phyloP scores from a whole-genome alignment of 1,140 invertebrate species.

The Asobara japonica region DNA sequence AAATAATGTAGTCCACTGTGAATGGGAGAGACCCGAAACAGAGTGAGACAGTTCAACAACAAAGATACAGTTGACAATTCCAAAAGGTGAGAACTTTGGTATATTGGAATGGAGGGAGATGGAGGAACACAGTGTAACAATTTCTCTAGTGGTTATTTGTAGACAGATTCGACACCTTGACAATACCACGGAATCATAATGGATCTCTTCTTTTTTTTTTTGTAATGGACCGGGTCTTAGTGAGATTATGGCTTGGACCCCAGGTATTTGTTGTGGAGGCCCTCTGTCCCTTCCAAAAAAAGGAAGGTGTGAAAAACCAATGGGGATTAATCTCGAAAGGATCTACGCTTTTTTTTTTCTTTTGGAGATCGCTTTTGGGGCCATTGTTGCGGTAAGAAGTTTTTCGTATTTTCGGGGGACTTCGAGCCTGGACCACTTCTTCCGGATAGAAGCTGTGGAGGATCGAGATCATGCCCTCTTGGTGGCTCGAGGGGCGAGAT shows the following conservation, averaged over 20 bases:
- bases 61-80: constrained; percentile 10
- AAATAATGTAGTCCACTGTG: constrained; percentile 66
- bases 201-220: constrained; percentile 38
- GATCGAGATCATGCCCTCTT: constrained; percentile 49
- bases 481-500: constrained; percentile 49
- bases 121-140: constrained; percentile 36
- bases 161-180: constrained; percentile 65
- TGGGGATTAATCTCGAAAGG: constrained; percentile 33
- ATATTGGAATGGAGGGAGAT: constrained; percentile 14
- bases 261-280: constrained; percentile 54
- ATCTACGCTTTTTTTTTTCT: constrained; percentile 60
- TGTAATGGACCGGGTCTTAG: constrained; percentile 39
- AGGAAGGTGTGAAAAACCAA: constrained; percentile 58
- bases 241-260: constrained; percentile 53
- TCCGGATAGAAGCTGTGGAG: constrained; percentile 31
- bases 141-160: constrained; percentile 66
- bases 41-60: background rate
- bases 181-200: constrained; percentile 63
- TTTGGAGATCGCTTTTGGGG: constrained; percentile 56
- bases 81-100: background rate
- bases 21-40: constrained; percentile 51
- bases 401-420: constrained; percentile 48
- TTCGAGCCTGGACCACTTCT: constrained; percentile 35
- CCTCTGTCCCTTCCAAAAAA: constrained; percentile 39
- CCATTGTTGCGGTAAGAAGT: constrained; percentile 64